phyloP scores from a whole-genome alignment of 2,888 invertebrate genomes.

The Thecophora atra region DNA sequence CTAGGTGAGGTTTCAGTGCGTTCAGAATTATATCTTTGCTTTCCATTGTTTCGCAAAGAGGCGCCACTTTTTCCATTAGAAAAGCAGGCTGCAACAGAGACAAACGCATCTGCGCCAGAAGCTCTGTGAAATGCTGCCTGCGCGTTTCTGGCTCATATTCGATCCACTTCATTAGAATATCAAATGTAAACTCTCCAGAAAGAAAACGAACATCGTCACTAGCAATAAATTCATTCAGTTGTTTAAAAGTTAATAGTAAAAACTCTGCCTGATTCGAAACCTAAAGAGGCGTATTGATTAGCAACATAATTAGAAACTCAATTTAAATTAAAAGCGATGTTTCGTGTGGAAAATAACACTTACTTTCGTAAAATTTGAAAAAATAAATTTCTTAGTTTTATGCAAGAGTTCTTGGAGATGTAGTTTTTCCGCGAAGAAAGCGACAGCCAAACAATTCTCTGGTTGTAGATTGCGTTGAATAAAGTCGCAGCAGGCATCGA shows the following conservation, averaged over 20 bases:
- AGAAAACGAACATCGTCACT: not conserved
- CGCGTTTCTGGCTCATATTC: not conserved
- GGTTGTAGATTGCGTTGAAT: constrained; percentile 83
- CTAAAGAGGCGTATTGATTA: too few relatives aligned
- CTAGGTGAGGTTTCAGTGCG: not conserved
- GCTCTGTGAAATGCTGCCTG: not conserved
- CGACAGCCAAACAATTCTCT: constrained; percentile 93
- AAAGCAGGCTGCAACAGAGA: not conserved
- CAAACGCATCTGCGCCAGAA: not conserved
- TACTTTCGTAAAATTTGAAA: constrained; percentile 72
- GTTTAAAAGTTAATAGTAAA: not conserved
- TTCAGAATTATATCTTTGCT: not conserved
- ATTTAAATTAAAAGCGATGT: not conserved
- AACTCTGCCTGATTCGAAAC: not conserved
- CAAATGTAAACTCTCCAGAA: not conserved
- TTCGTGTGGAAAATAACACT: not conserved
- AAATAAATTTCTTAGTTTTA: constrained; percentile 85
- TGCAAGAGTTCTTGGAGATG: constrained; percentile 82
- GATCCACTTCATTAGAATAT: not conserved
- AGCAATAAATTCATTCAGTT: not conserved
- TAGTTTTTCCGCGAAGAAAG: constrained; percentile 92
- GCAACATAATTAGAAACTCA: too few relatives aligned
- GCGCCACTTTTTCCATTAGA: not conserved
- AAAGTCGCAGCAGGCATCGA: constrained; percentile 85
- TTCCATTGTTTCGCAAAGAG: not conserved